Evolutionary conservation across 2,113 vertebrate genomes (phyloP), one percentile per base, ranked within the genome.

Genomic region (Larimichthys crocea): DNA sequence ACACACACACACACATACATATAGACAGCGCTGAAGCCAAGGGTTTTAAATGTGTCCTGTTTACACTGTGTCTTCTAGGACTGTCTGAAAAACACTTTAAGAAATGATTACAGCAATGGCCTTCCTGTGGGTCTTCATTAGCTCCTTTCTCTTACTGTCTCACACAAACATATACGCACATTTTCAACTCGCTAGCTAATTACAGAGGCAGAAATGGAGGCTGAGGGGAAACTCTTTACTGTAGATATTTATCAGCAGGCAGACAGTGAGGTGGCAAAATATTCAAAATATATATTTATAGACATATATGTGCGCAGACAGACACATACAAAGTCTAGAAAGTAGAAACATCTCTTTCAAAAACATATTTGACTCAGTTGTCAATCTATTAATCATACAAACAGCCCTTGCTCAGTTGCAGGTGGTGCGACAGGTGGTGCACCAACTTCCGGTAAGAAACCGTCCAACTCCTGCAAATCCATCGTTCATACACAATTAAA

Each of bases 51-150:
- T 42, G 55, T 55, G 64, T 66, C 22, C 44, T 69, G 46, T 87
- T 88, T 80, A 75, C 53, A 71, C 53, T 31, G 22, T 22, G 49
- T 78, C 65, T 85, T 83, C 83, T 35, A 61, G 55, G 56, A 84
- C 69, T 26, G 35, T 65, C 76, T 84, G 76, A 76, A 76, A 83
- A 82, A 68, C 48, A 68, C 82, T 88, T 79, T 64, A 82, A 72
- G 70, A 83, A 71, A 84, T 87, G 50, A 92, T 92, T 82, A 83
- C 63, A 82, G 79, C 87, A 75, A 78, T 80, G 73, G 67, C 72
- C 17, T 79, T 83, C 85, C 77, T 80, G 11, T 67, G 85, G 80
- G 85, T 75, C 65, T 76, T 82, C 79, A 82, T 84, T 84, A 88
- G 65, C 64, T 71, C 48, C 35, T 49, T 52, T 76, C 53, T 82